These are phyloP conservation scores for Drosophila rhopaloa DNA, from an alignment of 1,140 invertebrate species.

Conservation along the genomic window DNA sequence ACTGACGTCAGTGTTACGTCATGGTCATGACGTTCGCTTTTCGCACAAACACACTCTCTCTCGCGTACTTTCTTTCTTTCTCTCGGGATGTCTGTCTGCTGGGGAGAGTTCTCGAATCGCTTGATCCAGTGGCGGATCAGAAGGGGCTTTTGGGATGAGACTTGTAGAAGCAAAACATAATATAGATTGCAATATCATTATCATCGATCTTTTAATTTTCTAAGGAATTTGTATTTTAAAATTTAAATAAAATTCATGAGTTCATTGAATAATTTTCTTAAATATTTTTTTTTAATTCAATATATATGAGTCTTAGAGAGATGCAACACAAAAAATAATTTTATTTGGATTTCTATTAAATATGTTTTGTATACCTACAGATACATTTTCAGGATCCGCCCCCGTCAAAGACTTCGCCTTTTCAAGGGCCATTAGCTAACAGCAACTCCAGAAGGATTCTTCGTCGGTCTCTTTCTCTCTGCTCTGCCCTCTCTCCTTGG, in stretches of 20 bases:
- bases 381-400: neutral
- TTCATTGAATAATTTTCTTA: too few species aligned
- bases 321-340: too few species aligned
- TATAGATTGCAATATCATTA: too few species aligned
- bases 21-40: slow-evolving; percentile 59
- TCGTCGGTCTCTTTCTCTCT: slow-evolving; percentile 7
- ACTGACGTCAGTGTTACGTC: slow-evolving; percentile 75
- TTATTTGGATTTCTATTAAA: too few species aligned
- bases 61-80: neutral
- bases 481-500: slow-evolving; percentile 12
- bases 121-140: neutral
- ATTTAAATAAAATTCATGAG: too few species aligned
- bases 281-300: too few species aligned
- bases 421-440: slow-evolving; percentile 64
- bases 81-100: neutral
- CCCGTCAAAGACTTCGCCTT: slow-evolving; percentile 55
- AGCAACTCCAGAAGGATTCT: slow-evolving; percentile 21
- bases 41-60: neutral
- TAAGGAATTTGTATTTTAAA: too few species aligned
- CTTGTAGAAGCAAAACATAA: too few species aligned
- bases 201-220: too few species aligned
- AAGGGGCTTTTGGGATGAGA: neutral
- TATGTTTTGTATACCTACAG: neutral
- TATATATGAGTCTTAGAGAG: too few species aligned
- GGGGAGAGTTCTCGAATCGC: neutral